Evolutionary conservation across 2,113 vertebrate genomes (phyloP), one percentile per base, ranked within the genome.

Genomic region (Stegostoma tigrinum): DNA sequence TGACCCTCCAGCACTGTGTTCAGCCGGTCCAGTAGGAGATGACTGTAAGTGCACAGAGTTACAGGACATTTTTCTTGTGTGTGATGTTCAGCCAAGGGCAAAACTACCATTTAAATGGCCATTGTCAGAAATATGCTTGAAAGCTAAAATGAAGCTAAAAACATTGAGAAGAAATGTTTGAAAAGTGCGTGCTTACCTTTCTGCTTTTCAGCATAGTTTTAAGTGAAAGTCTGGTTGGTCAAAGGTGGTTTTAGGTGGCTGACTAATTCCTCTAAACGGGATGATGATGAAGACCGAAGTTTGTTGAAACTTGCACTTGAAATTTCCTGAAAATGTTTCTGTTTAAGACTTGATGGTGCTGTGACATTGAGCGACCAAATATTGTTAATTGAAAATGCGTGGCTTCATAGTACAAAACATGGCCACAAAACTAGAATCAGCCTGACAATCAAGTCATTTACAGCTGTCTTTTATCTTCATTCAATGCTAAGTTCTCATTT

Each of bases 1-100:
- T 72, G 94, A 95, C 27, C 94, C 94, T 95, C 94, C 94, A 45
- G 94, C 94, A 95, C 94, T 72, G 42, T 95, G 94, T 72, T 95
- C 94, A 95, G 94, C 94, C 34, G 94, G 94, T 72, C 94, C 94
- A 72, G 94, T 72, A 52, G 94, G 94, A 72, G 94, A 95, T 70
- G 94, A 95, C 45, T 72, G 94, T 95, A 95, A 95, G 94, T 95
- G 7, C 12, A 30, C 14, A 27, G 7, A n/a, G 21, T 38, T 66
- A 66, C 6, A 15, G 34, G 61, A n/a, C 30, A 17, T 27, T 6
- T 83, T 83, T 78, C 12, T 80, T 80, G 12, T 38, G 12, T 78
- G 72, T 38, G 12, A 15, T 80, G n/a, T 80, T 80, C 34, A 17
- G n/a, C n/a, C 4, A 14, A 17, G 75, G 14, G n/a, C 34, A 80